These are phyloP conservation scores for Halcyon chelicuti DNA, from an alignment of 2,797 vertebrate genomes.

Conservation along the genomic window DNA sequence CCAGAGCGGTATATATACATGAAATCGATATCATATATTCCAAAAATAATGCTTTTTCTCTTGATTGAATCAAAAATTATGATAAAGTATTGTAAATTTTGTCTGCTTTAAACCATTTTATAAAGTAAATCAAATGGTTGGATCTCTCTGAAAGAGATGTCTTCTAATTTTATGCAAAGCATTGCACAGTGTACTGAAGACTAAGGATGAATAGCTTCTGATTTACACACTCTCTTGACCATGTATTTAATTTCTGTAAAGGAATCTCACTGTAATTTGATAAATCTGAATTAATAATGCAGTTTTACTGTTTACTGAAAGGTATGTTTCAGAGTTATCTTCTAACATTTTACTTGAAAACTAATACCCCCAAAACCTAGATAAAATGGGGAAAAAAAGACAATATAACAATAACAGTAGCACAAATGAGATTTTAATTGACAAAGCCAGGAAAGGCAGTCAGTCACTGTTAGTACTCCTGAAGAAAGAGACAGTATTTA, in stretches of 20 bases:
- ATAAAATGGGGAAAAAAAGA: background rate
- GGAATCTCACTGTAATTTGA: background rate
- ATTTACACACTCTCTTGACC: background rate
- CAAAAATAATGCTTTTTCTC: background rate
- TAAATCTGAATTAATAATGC: background rate
- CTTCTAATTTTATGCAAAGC: background rate
- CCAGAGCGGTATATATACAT: background rate
- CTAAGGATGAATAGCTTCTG: background rate
- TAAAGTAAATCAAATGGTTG: slow-evolving; percentile 21
- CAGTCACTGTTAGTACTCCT: background rate
- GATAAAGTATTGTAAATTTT: background rate
- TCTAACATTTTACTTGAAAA: background rate
- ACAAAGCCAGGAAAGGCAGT: background rate
- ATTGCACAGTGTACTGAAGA: background rate
- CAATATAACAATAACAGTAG: background rate
- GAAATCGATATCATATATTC: background rate
- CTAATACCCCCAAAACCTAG: background rate
- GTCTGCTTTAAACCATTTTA: background rate
- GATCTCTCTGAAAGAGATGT: background rate
- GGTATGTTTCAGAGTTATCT: background rate
- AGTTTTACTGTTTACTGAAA: background rate
- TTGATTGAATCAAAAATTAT: background rate
- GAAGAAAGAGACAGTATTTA: background rate
- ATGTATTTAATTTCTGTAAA: background rate
- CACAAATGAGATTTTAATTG: background rate